phyloP scores from a whole-genome alignment of 2,797 vertebrate genomes.

The Clarias pachynema region DNA sequence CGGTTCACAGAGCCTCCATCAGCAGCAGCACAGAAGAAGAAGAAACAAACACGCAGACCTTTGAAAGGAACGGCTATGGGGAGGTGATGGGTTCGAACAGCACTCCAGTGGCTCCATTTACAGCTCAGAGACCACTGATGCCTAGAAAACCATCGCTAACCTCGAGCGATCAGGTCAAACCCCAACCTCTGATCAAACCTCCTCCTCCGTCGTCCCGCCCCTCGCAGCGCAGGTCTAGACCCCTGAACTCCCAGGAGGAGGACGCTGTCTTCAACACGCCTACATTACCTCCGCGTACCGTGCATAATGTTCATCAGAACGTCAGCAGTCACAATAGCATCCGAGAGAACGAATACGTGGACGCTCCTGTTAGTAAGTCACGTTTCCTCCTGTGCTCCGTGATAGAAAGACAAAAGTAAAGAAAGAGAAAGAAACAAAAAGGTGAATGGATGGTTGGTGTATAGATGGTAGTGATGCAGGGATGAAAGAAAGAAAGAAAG shows the following conservation, averaged over 20 bases:
- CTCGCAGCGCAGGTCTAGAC: conserved; percentile 72
- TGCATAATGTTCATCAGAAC: conserved; percentile 77
- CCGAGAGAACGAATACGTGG: conserved; percentile 60
- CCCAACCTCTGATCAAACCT: conserved; percentile 62
- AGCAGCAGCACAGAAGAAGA: conserved; percentile 73
- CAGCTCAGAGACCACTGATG: conserved; percentile 75
- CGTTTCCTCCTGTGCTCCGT: background rate
- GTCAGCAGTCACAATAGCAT: conserved; percentile 83
- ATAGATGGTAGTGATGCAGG: too few species aligned
- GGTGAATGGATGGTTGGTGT: too few species aligned
- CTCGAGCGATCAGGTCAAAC: conserved; percentile 64
- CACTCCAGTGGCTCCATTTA: conserved; percentile 60
- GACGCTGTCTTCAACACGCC: conserved; percentile 48
- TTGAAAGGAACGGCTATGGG: conserved; percentile 63
- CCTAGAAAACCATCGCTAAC: conserved; percentile 69
- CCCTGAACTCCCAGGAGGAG: conserved; percentile 69
- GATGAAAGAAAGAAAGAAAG: background rate
- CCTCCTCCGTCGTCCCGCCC: conserved; percentile 61
- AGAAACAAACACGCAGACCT: conserved; percentile 40
- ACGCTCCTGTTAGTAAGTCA: conserved; percentile 76
- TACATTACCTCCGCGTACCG: conserved; percentile 60
- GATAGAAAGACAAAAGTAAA: background rate
- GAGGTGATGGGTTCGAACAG: conserved; percentile 51
- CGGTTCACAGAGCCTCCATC: conserved; percentile 73
- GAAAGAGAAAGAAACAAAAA: background rate